phyloP scores from a whole-genome alignment of 1,140 invertebrate species.

The Lepidurus couesii region DNA sequence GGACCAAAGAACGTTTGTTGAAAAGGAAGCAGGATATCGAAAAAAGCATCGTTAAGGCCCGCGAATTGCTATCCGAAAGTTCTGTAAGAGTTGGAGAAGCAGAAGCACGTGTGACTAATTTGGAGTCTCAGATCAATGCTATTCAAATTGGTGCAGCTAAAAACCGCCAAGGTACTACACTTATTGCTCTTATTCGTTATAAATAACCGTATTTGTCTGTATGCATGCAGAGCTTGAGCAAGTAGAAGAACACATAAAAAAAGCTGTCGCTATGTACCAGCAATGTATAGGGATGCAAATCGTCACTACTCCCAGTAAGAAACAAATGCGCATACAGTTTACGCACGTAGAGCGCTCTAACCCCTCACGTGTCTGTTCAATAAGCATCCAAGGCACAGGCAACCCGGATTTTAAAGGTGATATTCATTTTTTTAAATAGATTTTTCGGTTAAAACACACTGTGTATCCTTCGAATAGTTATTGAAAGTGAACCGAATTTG shows the following conservation, averaged over 20 bases:
- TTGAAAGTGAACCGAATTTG: not conserved
- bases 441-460: not conserved
- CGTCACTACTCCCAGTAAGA: not conserved
- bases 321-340: not conserved
- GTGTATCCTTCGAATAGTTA: not conserved
- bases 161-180: not conserved
- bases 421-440: not conserved
- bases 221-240: not conserved
- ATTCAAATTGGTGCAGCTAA: not conserved
- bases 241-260: not conserved
- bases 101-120: not conserved
- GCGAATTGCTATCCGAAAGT: not conserved
- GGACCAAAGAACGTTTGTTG: not conserved
- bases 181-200: not conserved
- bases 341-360: not conserved
- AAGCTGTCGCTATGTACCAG: not conserved
- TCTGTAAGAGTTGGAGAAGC: not conserved
- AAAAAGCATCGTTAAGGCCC: not conserved
- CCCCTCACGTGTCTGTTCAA: not conserved
- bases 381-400: not conserved
- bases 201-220: not conserved
- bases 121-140: not conserved
- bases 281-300: not conserved
- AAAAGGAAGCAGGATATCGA: not conserved
- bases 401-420: not conserved